These are phyloP conservation scores for Holacanthella duospinosa DNA, from an alignment of 2,888 invertebrate genomes.

Conservation along the genomic window DNA sequence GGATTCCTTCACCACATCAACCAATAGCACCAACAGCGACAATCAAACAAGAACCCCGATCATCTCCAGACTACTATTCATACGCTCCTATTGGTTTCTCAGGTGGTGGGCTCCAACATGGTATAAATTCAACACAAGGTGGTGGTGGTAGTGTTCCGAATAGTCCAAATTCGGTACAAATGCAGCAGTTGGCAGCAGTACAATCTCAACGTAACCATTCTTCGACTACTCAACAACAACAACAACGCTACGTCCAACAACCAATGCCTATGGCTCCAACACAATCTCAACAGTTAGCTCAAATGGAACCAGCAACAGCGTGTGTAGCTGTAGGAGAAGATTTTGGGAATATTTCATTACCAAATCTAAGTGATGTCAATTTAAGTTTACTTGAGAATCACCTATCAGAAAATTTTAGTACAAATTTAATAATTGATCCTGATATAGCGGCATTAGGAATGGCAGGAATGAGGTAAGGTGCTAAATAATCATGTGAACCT, in stretches of 20 bases:
- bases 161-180: neutral
- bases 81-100: constrained; percentile 11
- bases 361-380: constrained; percentile 29
- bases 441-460: constrained; percentile 1
- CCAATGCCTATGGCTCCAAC: neutral
- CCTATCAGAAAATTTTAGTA: constrained; percentile 21
- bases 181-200: neutral
- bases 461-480: neutral
- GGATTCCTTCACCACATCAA: neutral
- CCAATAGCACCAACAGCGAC: neutral
- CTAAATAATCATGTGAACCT: too few relatives aligned
- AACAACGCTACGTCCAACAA: neutral
- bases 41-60: constrained; percentile 8
- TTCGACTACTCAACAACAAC: neutral
- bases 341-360: constrained; percentile 24
- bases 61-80: constrained; percentile 5
- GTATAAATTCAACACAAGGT: constrained; percentile 1
- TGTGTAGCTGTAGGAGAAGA: constrained; percentile 6
- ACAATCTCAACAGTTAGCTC: neutral
- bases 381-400: constrained; percentile 26
- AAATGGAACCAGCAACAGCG: constrained; percentile 3
- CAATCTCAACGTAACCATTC: neutral
- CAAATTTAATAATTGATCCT: constrained; percentile 8
- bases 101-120: constrained; percentile 13
- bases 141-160: neutral